Evolutionary conservation across 2,888 invertebrate genomes (phyloP).

Genomic region (Tenthredo mesomela): DNA sequence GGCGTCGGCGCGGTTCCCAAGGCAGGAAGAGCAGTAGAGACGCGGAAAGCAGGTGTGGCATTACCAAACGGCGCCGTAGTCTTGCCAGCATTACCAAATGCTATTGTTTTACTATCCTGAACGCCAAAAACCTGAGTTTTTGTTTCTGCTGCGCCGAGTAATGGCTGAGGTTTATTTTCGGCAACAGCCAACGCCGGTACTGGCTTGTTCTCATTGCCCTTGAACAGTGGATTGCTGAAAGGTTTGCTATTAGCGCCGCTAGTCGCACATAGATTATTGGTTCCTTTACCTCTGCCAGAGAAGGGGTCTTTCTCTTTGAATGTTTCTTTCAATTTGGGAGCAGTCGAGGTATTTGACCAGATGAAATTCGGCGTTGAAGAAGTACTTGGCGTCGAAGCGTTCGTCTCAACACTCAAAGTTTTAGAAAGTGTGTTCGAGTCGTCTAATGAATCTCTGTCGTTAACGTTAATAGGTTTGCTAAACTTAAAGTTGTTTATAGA

Average conservation of each 20-base stretch:
- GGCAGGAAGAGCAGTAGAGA: slow-evolving; percentile 54
- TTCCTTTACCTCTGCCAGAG: slow-evolving; percentile 57
- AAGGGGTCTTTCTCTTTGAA: slow-evolving; percentile 63
- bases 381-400: slow-evolving; percentile 50
- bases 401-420: slow-evolving; percentile 59
- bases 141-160: slow-evolving; percentile 59
- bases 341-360: slow-evolving; percentile 69
- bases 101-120: slow-evolving; percentile 61
- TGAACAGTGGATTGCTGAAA: slow-evolving; percentile 45
- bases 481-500: slow-evolving; percentile 81
- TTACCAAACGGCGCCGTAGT: slow-evolving; percentile 61
- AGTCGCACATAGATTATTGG: slow-evolving; percentile 66
- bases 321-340: slow-evolving; percentile 69
- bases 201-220: slow-evolving; percentile 53
- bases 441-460: slow-evolving; percentile 62
- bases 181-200: slow-evolving; percentile 51
- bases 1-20: slow-evolving; percentile 61
- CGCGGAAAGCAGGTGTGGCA: slow-evolving; percentile 56
- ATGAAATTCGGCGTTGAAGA: slow-evolving; percentile 70
- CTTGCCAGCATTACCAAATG: slow-evolving; percentile 64
- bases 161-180: slow-evolving; percentile 55
- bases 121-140: slow-evolving; percentile 62
- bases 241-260: slow-evolving; percentile 49
- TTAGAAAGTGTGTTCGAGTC: slow-evolving; percentile 55
- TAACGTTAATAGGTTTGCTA: slow-evolving; percentile 79